A percentile compares a stretch with the other conserved stretches of the same genome.
Conservation (phyloP, 2,113 vertebrate genomes). For the Pteropus alecto region DNA sequence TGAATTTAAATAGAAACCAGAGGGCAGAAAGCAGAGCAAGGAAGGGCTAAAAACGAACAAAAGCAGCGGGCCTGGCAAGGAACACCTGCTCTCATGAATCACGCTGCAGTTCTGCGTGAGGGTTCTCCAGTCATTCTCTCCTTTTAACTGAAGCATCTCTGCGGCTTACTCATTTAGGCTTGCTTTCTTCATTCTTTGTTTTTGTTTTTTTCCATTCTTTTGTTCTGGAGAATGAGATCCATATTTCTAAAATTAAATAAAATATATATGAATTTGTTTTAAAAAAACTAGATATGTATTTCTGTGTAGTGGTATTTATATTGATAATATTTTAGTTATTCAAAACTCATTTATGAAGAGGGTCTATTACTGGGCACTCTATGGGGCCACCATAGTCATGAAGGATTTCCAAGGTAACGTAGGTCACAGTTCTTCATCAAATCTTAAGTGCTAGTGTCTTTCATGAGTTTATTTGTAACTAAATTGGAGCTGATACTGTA, state of each 20-base stretch:
- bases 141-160: not conserved
- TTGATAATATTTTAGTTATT: not conserved
- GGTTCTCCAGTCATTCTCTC: not conserved
- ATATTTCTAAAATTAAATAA: not conserved
- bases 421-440: not conserved
- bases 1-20: conserved; percentile 34
- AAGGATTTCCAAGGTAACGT: not conserved
- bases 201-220: not conserved
- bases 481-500: not conserved
- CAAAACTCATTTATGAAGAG: not conserved
- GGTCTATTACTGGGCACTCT: not conserved
- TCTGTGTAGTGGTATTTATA: not conserved
- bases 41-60: not conserved
- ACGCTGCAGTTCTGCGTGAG: not conserved
- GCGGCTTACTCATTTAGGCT: not conserved
- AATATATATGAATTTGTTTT: not conserved
- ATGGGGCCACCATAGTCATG: not conserved
- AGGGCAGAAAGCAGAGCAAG: conserved; percentile 32
- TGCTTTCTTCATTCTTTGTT: not conserved
- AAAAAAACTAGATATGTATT: not conserved
- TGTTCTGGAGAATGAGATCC: not conserved
- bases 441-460: not conserved
- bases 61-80: not conserved
- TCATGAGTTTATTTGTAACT: not conserved
- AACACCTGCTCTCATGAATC: not conserved